Percentiles rank a stretch among this genome's conserved stretches.
Evolutionary conservation across 2,113 vertebrate species (phyloP).

Genomic region (Myiopsitta monachus): DNA sequence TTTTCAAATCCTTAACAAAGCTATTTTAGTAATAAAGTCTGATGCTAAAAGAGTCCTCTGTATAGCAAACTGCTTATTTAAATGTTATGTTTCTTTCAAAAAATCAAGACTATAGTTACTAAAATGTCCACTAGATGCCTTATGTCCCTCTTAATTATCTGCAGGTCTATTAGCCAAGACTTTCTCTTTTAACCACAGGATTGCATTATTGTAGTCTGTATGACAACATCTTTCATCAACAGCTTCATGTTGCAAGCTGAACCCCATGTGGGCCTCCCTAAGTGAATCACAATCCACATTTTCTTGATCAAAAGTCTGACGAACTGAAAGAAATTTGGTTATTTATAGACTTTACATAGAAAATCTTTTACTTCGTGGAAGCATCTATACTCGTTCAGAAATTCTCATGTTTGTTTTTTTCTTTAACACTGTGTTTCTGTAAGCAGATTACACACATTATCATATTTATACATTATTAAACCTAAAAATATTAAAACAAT

Average conservation of each 20-base stretch:
- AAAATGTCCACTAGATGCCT: conserved; percentile 36
- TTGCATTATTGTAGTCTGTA: conserved; percentile 25
- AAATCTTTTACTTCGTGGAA: neutral
- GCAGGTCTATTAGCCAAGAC: conserved; percentile 53
- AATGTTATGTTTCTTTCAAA: neutral
- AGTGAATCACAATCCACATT: conserved; percentile 19
- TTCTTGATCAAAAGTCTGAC: neutral
- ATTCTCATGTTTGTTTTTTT: neutral
- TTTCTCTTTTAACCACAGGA: conserved; percentile 66
- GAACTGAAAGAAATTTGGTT: neutral
- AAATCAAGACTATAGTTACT: neutral
- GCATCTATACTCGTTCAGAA: neutral
- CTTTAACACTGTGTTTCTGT: neutral
- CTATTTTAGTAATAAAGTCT: neutral
- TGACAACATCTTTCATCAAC: conserved; percentile 56
- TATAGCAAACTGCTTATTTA: neutral
- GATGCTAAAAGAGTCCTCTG: neutral
- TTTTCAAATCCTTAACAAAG: neutral
- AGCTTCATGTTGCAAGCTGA: conserved; percentile 48
- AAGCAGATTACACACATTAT: neutral
- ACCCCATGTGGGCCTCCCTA: neutral
- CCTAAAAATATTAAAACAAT: neutral
- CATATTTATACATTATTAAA: neutral
- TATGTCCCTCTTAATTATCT: conserved; percentile 19
- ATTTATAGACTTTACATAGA: neutral